Conservation (phyloP, 1,140 invertebrate species). For the Monomorium pharaonis region DNA sequence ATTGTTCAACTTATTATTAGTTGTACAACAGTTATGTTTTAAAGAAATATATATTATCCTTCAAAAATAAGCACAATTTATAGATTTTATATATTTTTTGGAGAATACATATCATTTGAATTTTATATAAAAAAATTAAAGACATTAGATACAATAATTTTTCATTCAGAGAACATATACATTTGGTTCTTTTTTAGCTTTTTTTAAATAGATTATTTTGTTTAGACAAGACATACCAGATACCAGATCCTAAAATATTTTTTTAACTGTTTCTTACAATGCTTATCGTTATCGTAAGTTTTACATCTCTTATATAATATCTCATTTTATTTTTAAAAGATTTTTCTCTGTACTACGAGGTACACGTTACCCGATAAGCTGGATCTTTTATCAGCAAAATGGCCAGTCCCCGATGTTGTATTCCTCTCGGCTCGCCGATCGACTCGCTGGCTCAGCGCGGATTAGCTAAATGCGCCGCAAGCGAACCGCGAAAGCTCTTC, state of each 20-base stretch:
- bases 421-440: conserved; percentile 28
- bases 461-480: conserved; percentile 60
- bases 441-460: conserved; percentile 38
- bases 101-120: too few species aligned
- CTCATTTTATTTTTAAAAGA: background rate
- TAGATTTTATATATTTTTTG: too few species aligned
- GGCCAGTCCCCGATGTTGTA: conserved; percentile 17
- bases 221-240: too few species aligned
- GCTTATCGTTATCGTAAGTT: background rate
- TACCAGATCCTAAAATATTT: background rate
- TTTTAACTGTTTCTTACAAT: background rate
- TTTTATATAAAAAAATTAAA: too few species aligned
- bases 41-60: too few species aligned
- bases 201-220: too few species aligned
- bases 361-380: background rate
- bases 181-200: too few species aligned
- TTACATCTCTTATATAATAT: background rate
- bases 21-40: too few species aligned
- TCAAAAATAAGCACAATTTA: too few species aligned
- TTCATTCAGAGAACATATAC: too few species aligned
- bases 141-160: too few species aligned
- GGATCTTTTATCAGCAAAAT: background rate
- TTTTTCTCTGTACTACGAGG: background rate
- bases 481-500: conserved; percentile 64
- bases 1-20: too few species aligned